Evolutionary conservation across 2,888 invertebrate species (phyloP), one percentile per base, ranked within the genome.

Genomic region (Lasioglossum lativentre): DNA sequence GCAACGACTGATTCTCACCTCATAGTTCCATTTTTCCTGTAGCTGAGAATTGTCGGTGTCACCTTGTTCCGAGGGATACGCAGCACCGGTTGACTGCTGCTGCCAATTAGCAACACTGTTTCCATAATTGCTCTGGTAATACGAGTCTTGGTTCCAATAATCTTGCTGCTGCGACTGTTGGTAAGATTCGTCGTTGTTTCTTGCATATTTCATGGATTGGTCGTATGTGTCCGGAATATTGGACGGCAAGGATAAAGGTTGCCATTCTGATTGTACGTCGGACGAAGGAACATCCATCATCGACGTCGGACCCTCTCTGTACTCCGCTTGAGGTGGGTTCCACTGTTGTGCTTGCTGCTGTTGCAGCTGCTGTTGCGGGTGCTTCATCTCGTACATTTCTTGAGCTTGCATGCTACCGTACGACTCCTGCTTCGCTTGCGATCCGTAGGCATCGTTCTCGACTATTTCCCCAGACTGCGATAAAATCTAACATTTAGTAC

Each of bases 21-120:
- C 95, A 92, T 94, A 95, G 91, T 93, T 94, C 95, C 95, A 95
- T 77, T 93, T 94, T 71, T 91, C 94, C 71, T 93, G 93, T 75
- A 90, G 92, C 63, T 94, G 94, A n/a, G 91, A 85, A 68, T 91
- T 90, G 80, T 94, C 94, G 52, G 86, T 83, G 42, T 94, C 94
- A 72, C 91, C 77, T 78, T 93, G 94, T n/a, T 93, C 92, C 23
- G 89, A 47, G 6, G 90, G 83, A 80, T 93, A 93, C 19, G 91
- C 91, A 27, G 86, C 45, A 19, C 90, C 92, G 16, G 82, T 82
- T 4, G 87, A 56, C n/a, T 90, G 91, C 27, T 92, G 91, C 19
- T 93, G 93, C 94, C 94, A 94, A 16, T 94, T 93, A 1, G 90
- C 75, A 88, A 79, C 45, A 3, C 66, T 42, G 4, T 85, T 83